These are phyloP conservation scores for Propithecus deckenii DNA, from an alignment of 2,797 vertebrate species.

Conservation along the genomic window DNA sequence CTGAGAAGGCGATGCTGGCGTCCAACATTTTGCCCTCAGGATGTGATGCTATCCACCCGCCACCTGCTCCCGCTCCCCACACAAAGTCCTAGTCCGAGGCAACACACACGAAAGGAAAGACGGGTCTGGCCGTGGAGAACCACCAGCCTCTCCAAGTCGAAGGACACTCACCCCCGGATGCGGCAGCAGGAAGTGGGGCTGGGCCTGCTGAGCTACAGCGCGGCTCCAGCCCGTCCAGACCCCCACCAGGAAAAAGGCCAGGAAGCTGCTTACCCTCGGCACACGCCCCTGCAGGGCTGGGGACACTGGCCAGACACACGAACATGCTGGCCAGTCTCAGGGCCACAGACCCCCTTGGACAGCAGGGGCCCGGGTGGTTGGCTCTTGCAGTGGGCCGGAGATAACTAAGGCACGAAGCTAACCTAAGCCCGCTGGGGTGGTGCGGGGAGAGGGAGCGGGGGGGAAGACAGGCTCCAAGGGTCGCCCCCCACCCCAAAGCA, in stretches of 20 bases:
- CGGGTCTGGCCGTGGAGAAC: background rate
- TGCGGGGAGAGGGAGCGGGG: background rate
- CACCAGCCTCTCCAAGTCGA: background rate
- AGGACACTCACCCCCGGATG: background rate
- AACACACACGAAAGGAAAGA: background rate
- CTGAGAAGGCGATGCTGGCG: background rate
- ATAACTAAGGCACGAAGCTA: conserved; percentile 77
- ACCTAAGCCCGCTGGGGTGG: conserved; percentile 65
- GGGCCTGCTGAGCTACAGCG: background rate
- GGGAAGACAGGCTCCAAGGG: background rate
- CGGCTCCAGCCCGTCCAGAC: background rate
- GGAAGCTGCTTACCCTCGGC: background rate
- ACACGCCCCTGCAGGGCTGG: background rate
- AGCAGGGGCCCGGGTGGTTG: background rate
- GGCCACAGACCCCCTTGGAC: background rate
- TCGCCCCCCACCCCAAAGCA: background rate
- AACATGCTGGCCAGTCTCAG: background rate
- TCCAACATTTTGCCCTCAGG: background rate
- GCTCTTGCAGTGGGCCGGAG: conserved; percentile 8
- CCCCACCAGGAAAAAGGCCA: background rate
- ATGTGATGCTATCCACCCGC: background rate
- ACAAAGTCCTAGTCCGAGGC: background rate
- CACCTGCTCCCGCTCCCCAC: background rate
- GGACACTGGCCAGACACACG: background rate
- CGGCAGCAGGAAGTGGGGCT: background rate